These are phyloP conservation scores for Platysteira castanea DNA, from an alignment of 2,113 vertebrate genomes.

Conservation along the genomic window DNA sequence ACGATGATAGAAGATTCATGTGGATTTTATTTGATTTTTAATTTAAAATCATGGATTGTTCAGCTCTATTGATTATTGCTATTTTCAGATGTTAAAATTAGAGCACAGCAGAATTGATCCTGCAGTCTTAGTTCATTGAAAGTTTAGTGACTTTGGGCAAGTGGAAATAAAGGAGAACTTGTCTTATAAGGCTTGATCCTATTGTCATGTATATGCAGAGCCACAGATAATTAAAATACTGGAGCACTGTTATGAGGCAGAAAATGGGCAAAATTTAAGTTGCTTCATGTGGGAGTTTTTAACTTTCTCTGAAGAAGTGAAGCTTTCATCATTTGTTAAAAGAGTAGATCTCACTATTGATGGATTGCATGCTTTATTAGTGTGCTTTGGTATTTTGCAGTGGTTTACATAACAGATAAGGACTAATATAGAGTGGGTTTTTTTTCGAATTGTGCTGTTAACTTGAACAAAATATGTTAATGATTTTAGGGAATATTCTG, in stretches of 20 bases:
- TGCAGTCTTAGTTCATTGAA: not conserved
- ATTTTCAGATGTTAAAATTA: not conserved
- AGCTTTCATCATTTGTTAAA: not conserved
- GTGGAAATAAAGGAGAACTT: not conserved
- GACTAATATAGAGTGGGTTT: fast-evolving
- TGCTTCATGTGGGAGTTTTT: not conserved
- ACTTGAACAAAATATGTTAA: not conserved
- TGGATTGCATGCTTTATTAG: not conserved
- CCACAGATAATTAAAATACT: not conserved
- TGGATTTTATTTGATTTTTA: constrained; percentile 2
- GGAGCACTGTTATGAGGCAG: not conserved
- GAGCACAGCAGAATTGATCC: not conserved
- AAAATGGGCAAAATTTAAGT: not conserved
- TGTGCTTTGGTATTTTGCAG: not conserved
- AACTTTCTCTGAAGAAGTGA: not conserved
- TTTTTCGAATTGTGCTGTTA: not conserved
- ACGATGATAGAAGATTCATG: not conserved
- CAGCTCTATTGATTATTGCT: not conserved
- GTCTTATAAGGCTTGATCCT: not conserved
- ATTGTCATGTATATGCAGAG: not conserved
- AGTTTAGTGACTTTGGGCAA: not conserved
- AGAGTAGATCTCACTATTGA: not conserved
- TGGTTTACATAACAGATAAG: not conserved
- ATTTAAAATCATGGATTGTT: not conserved
- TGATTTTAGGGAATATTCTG: not conserved